Evolutionary conservation across 2,113 vertebrate species (phyloP), one percentile per base, ranked within the genome.

Genomic region (Brachyistius frenatus): DNA sequence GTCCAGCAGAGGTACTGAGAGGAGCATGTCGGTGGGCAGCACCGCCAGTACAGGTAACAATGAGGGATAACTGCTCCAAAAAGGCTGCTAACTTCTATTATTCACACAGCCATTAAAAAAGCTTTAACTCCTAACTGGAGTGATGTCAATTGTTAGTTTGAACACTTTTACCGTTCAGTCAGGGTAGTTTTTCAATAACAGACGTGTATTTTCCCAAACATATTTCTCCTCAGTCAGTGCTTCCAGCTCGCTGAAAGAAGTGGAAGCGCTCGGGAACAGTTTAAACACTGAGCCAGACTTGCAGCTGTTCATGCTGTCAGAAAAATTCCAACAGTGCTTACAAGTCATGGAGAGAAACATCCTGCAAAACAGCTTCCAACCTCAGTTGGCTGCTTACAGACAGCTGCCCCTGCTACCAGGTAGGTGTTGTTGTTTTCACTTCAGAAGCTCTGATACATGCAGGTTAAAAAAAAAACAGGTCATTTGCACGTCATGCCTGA

Each of bases 261-360:
- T 69, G 3, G 95, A 94, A 67, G 8, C 2, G 2, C 7, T 46
- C 33, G 70, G 83, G 39, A 44, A 50, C 92, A 72, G 69, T 74
- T 69, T 90, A 44, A 63, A 84, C 31, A n/a, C 88, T 30, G 88
- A 94, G 74, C 55, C 86, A 6, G 84, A 79, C 0, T 50, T 93
- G 55, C 93, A 94, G 55, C 33, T 83, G 13, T 86, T 96, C 69
- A 3, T 96, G 11, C 90, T 90, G 58, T 96, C 95, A 15, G 94
- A 95, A 46, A 95, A 82, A 14, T 95, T 99, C 76, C 92, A 90
- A 5, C 91, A 95, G 36, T 72, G 90, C 67, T 91, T 98, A 30
- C 90, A 95, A 81, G 92, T 95, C 62, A 95, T 98, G 96, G 97
- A 99, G 90, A 94, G 95, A 46, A 90, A 93, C 69, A 64, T 99